A percentile compares a stretch with the other conserved stretches of the same genome.
phyloP scores from a whole-genome alignment of 2,797 vertebrate species.

The Danio kyathit region DNA sequence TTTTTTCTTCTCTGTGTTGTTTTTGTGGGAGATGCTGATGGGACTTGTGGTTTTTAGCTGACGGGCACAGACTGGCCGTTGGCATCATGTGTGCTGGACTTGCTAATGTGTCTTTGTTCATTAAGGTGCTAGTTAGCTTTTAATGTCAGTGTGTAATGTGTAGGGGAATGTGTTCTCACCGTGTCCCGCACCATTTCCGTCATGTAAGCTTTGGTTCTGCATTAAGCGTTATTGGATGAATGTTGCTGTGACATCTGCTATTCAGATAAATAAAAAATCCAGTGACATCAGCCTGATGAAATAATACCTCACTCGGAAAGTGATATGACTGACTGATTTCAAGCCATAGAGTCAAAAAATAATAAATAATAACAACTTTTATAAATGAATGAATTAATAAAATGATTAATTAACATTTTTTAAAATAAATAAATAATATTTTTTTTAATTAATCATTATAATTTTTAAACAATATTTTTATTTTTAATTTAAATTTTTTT shows the following conservation, averaged over 20 bases:
- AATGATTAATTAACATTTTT: too few species aligned
- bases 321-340: neutral
- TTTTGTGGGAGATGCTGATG: neutral
- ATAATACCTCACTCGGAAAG: constrained; percentile 6
- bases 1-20: constrained; percentile 7
- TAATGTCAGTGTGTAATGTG: constrained; percentile 7
- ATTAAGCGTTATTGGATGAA: neutral
- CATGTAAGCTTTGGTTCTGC: constrained; percentile 10
- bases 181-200: neutral
- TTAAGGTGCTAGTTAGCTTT: constrained; percentile 36
- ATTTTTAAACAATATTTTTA: too few species aligned
- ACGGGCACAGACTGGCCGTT: constrained; percentile 29
- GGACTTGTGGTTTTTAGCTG: constrained; percentile 15
- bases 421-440: too few species aligned
- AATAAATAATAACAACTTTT: neutral
- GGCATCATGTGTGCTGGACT: constrained; percentile 25
- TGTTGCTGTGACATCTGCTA: constrained; percentile 3
- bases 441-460: too few species aligned
- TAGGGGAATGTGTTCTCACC: constrained; percentile 3
- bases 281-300: neutral
- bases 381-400: neutral
- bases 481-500: too few species aligned
- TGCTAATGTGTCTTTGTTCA: constrained; percentile 22
- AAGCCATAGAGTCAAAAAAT: neutral
- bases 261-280: constrained; percentile 11